Evolutionary conservation across 1,140 invertebrate species (phyloP), one percentile per base, ranked within the genome.

Genomic region (Anoplophora glabripennis): DNA sequence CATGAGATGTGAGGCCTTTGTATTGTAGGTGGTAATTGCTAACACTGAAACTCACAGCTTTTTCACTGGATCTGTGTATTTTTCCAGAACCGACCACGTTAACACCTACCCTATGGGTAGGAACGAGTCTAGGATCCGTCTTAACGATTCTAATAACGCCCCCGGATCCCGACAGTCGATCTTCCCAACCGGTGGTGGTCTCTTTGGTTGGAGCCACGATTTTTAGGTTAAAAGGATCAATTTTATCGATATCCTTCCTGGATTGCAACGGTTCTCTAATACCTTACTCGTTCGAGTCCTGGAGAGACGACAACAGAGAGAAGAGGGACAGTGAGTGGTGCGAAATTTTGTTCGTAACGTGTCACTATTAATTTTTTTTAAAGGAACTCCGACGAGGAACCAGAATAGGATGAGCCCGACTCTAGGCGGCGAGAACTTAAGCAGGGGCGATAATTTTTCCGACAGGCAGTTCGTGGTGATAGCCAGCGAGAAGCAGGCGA

Each of bases 381-480:
- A n/a, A n/a, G 81, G 77, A 70, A 87, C 85, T 17, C 85, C 85
- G 2, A 85, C 84, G 4, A 86, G 84, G 72, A 79, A 74, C 69
- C 73, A 74, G 73, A 82, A 79, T 69, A 45, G 21, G 64, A 89
- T 89, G 81, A 91, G 90, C 62, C 90, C 92, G 4, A 89, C 89
- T 38, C 77, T 82, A 55, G 77, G 76, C 75, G 77, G 73, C 55
- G 72, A 74, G 75, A 76, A 64, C 34, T 41, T 74, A 14, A 81
- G 71, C 77, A 74, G 76, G 67, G 72, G 67, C 70, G 84, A 80
- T 65, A 75, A 76, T 57, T 81, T 80, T 73, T 84, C 82, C 57
- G 94, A 97, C 79, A 82, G 90, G 63, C 95, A 98, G 82, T 96
- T 93, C 79, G 89, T 93, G 46, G 90, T 96, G 12, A 85, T 98